Conservation (phyloP, 2,797 vertebrate genomes). For the Gouania willdenowi region DNA sequence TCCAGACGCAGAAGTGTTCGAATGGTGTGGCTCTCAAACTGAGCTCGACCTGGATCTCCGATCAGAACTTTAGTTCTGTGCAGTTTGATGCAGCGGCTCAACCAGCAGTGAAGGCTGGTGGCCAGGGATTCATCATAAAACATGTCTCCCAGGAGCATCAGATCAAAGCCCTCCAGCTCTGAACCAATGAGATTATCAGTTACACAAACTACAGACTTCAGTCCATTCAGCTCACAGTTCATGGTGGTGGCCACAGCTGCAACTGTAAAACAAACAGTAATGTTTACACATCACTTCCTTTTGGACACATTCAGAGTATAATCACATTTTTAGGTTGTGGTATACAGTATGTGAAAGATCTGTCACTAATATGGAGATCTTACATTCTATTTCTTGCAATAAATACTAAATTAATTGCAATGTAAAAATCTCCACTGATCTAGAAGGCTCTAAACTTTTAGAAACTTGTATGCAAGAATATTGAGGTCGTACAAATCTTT, state of each 20-base stretch:
- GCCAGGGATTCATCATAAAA: slow-evolving; percentile 90
- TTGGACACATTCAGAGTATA: no score
- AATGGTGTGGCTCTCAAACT: slow-evolving; percentile 81
- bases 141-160: slow-evolving; percentile 94
- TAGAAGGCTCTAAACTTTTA: no score
- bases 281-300: no score
- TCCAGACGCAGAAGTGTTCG: slow-evolving; percentile 68
- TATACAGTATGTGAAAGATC: no score
- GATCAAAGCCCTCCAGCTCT: slow-evolving; percentile 74
- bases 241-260: slow-evolving; percentile 82
- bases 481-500: no score
- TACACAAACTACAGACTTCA: slow-evolving; percentile 75
- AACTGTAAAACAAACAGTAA: slow-evolving; percentile 71
- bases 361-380: no score
- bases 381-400: no score
- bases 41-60: slow-evolving; percentile 88
- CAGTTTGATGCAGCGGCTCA: slow-evolving; percentile 71
- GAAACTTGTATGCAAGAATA: no score
- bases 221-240: slow-evolving; percentile 85
- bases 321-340: no score
- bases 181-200: slow-evolving; percentile 82
- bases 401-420: no score
- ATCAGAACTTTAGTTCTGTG: slow-evolving; percentile 82
- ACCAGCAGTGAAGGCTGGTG: slow-evolving; percentile 81
- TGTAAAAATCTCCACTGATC: no score